A percentile compares a stretch with the other conserved stretches of the same genome.
phyloP scores from a whole-genome alignment of 2,797 vertebrate genomes.

The Masticophis lateralis region DNA sequence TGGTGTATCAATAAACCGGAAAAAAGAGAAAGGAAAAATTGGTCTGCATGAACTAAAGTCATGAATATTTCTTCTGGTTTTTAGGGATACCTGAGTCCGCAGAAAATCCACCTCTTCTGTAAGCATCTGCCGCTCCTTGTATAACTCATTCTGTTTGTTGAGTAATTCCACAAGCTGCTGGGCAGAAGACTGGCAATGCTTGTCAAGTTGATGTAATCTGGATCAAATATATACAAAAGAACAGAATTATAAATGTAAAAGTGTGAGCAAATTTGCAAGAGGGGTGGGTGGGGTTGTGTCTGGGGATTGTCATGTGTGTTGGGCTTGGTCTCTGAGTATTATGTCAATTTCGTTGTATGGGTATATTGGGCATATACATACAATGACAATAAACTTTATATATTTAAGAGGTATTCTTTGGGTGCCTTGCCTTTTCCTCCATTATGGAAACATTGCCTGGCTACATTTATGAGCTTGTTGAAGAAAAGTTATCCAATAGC shows the following conservation, averaged over 20 bases:
- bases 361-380: no score
- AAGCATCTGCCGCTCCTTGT: constrained; percentile 83
- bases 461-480: neutral
- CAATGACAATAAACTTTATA: no score
- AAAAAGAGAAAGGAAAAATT: neutral
- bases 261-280: neutral
- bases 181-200: constrained; percentile 87
- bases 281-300: no score
- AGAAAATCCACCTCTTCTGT: constrained; percentile 79
- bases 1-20: neutral
- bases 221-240: constrained; percentile 30
- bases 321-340: no score
- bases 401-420: neutral
- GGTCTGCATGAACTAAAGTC: neutral
- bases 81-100: constrained; percentile 67
- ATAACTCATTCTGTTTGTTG: constrained; percentile 86
- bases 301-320: no score
- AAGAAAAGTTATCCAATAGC: neutral
- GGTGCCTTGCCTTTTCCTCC: neutral
- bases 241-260: neutral
- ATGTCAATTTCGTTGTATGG: no score
- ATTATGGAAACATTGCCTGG: neutral
- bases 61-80: neutral
- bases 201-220: constrained; percentile 91
- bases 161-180: constrained; percentile 91